phyloP scores from a whole-genome alignment of 1,140 invertebrate genomes.

The Ooceraea biroi region DNA sequence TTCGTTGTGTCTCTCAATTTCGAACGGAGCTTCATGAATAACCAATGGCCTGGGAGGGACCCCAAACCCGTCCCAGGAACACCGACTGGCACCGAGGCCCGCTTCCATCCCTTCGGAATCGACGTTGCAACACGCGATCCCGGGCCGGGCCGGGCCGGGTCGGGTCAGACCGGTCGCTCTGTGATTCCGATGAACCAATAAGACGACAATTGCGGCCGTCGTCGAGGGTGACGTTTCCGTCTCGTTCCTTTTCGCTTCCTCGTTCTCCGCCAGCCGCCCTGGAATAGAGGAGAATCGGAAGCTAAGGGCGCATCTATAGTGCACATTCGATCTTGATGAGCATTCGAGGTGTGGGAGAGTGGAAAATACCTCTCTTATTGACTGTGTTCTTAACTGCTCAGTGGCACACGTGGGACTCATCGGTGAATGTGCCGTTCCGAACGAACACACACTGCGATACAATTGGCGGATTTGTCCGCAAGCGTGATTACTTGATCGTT shows the following conservation, averaged over 20 bases:
- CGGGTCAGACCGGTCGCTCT: conserved; percentile 45
- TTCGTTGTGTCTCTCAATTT: conserved; percentile 85
- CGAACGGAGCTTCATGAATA: conserved; percentile 83
- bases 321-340: conserved; percentile 19
- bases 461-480: neutral
- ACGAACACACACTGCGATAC: conserved; percentile 5
- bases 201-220: conserved; percentile 65
- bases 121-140: conserved; percentile 74
- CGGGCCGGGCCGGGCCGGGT: conserved; percentile 33
- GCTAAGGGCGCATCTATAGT: conserved; percentile 12
- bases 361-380: conserved; percentile 39
- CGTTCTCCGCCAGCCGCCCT: neutral
- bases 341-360: neutral
- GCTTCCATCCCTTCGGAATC: conserved; percentile 73
- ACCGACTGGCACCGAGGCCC: conserved; percentile 81
- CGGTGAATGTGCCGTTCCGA: conserved; percentile 9
- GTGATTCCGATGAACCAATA: conserved; percentile 71
- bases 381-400: conserved; percentile 13
- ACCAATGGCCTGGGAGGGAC: conserved; percentile 81
- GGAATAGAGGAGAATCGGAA: conserved; percentile 24
- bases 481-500: conserved; percentile 11
- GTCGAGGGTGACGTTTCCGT: conserved; percentile 48
- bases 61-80: conserved; percentile 81
- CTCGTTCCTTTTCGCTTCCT: conserved; percentile 39
- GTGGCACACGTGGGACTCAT: conserved; percentile 9